phyloP scores from a whole-genome alignment of 2,888 invertebrate genomes.

The Drosophila subsilvestris region DNA sequence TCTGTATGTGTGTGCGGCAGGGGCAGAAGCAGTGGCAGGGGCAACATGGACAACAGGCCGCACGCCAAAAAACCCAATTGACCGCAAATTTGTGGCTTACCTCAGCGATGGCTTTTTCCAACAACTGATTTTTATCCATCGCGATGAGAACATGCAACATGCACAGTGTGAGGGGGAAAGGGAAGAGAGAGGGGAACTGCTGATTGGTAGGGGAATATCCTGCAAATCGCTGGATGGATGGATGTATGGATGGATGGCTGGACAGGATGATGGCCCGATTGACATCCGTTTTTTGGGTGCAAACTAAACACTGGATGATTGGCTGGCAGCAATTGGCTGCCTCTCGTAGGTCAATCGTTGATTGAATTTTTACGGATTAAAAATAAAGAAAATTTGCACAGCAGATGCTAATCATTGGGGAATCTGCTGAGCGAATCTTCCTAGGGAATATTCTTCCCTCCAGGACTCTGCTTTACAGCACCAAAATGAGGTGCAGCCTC shows the following conservation, averaged over 20 bases:
- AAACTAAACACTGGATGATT: neutral
- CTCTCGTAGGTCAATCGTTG: neutral
- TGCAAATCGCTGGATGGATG: slow-evolving; percentile 3
- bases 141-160: slow-evolving; percentile 29
- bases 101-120: slow-evolving; percentile 70
- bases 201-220: slow-evolving; percentile 7
- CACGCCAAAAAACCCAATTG: slow-evolving; percentile 66
- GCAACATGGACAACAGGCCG: slow-evolving; percentile 28
- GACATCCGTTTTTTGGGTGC: neutral
- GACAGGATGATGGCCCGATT: slow-evolving; percentile 3
- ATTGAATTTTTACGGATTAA: neutral
- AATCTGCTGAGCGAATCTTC: too few species aligned
- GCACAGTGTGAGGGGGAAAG: slow-evolving; percentile 11
- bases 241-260: slow-evolving; percentile 9
- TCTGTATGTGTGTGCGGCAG: slow-evolving; percentile 52
- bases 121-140: slow-evolving; percentile 71
- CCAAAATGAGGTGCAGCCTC: too few species aligned
- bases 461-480: too few species aligned
- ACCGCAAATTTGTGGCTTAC: slow-evolving; percentile 72
- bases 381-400: neutral
- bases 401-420: too few species aligned
- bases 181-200: neutral
- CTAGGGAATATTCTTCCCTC: too few species aligned
- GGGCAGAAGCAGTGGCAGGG: slow-evolving; percentile 47
- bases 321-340: neutral